These are phyloP conservation scores for Litocranius walleri DNA, from an alignment of 2,113 vertebrate species.

Conservation along the genomic window DNA sequence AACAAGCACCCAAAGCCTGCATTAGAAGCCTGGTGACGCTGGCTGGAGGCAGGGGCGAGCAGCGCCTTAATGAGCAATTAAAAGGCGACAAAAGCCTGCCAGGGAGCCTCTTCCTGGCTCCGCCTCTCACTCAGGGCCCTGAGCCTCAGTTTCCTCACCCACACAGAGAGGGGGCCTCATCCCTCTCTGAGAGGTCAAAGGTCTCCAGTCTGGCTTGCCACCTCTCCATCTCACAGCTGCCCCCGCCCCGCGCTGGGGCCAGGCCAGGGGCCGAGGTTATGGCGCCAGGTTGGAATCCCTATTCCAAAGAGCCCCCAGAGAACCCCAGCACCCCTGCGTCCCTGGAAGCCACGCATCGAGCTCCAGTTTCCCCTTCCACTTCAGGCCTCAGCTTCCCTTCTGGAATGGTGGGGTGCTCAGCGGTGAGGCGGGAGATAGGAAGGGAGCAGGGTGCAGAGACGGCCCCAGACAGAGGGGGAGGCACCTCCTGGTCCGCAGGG, in stretches of 20 bases:
- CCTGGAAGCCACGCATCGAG: not conserved
- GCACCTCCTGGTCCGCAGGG: too few species aligned
- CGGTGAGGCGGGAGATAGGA: not conserved
- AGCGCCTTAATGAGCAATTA: not conserved
- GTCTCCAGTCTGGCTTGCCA: not conserved
- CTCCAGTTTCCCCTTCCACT: not conserved
- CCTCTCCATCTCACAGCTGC: not conserved
- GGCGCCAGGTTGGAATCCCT: too few species aligned
- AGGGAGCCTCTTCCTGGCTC: rapidly evolving
- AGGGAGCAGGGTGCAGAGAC: not conserved
- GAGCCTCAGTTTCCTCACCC: not conserved
- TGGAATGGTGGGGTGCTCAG: not conserved
- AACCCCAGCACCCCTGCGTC: not conserved
- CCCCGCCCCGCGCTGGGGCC: rapidly evolving
- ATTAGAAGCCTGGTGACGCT: not conserved
- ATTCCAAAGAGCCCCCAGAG: not conserved
- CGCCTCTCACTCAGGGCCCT: not conserved
- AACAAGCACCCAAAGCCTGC: slow-evolving; percentile 35
- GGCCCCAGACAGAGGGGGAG: not conserved
- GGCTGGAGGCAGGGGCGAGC: not conserved
- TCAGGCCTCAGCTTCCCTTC: not conserved
- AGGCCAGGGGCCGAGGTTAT: not conserved
- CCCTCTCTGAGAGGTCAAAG: not conserved
- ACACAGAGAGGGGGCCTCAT: rapidly evolving
- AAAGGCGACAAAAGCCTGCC: not conserved